Evolutionary conservation across 2,888 invertebrate genomes (phyloP).

Genomic region (Coelinius sp.): DNA sequence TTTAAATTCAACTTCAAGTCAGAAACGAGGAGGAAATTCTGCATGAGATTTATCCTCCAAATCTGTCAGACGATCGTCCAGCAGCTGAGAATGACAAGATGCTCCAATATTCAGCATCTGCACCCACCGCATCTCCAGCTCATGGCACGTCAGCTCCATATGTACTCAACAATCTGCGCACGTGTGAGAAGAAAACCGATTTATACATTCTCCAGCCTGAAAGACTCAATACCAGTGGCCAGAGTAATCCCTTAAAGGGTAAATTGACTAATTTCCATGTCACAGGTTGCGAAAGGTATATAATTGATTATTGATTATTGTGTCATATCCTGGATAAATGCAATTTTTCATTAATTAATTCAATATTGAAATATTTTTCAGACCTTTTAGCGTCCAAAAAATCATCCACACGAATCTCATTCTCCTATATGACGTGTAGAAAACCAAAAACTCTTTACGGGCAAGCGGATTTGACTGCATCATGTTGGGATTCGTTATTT

Average conservation of each 20-base stretch:
- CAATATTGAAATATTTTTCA: constrained; percentile 62
- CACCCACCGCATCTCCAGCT: constrained; percentile 59
- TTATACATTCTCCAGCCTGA: constrained; percentile 88
- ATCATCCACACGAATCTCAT: constrained; percentile 92
- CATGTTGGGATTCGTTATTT: too few species aligned
- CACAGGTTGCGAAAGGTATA: constrained; percentile 88
- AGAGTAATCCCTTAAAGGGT: constrained; percentile 88
- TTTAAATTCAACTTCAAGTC: too few species aligned
- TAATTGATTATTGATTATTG: background rate
- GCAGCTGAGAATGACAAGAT: constrained; percentile 67
- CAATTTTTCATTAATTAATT: background rate
- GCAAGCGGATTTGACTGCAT: too few species aligned
- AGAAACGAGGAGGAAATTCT: constrained; percentile 61
- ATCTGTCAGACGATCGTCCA: constrained; percentile 70
- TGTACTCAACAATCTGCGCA: constrained; percentile 72
- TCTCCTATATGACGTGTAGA: too few species aligned
- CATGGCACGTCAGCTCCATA: constrained; percentile 76
- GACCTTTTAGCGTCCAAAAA: constrained; percentile 93
- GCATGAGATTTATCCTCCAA: constrained; percentile 61
- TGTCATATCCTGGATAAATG: background rate
- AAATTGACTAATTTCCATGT: constrained; percentile 90
- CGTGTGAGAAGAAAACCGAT: constrained; percentile 90
- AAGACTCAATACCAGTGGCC: constrained; percentile 81
- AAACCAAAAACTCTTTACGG: too few species aligned
- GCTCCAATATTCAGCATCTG: constrained; percentile 67